A percentile compares a stretch with the other conserved stretches of the same genome.
Conservation (phyloP, 92 coral and sea anemone genomes). For the Epizoanthus fatuus region DNA sequence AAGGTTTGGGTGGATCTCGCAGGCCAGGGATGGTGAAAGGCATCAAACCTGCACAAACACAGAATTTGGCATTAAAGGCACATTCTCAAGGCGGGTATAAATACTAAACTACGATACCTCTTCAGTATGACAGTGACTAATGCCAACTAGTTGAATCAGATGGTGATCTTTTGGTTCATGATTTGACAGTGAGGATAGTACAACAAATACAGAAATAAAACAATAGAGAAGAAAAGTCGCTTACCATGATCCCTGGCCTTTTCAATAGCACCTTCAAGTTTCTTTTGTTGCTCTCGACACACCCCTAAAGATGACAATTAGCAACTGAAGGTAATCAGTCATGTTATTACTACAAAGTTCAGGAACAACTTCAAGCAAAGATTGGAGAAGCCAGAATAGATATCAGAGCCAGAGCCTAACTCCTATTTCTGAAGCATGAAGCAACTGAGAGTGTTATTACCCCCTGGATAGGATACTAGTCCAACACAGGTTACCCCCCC, state of each 20-base stretch:
- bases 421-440: no score
- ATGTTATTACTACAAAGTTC: no score
- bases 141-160: no score
- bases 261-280: conserved; percentile 74
- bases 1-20: conserved; percentile 75
- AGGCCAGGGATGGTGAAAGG: conserved; percentile 95
- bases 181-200: not conserved
- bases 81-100: not conserved
- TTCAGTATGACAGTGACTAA: not conserved
- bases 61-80: not conserved
- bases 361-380: no score
- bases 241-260: conserved; percentile 86
- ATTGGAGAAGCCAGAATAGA: no score
- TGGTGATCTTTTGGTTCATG: not conserved
- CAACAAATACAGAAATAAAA: not conserved
- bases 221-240: not conserved
- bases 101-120: not conserved
- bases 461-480: no score
- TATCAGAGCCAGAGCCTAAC: no score
- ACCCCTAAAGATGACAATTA: conserved; percentile 67
- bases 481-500: no score
- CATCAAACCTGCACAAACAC: conserved; percentile 70
- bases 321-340: no score
- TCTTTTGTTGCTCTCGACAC: conserved; percentile 89
- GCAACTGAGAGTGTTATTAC: no score